These are phyloP conservation scores for Pampusana beccarii DNA, from an alignment of 2,113 vertebrate species.

Conservation along the genomic window DNA sequence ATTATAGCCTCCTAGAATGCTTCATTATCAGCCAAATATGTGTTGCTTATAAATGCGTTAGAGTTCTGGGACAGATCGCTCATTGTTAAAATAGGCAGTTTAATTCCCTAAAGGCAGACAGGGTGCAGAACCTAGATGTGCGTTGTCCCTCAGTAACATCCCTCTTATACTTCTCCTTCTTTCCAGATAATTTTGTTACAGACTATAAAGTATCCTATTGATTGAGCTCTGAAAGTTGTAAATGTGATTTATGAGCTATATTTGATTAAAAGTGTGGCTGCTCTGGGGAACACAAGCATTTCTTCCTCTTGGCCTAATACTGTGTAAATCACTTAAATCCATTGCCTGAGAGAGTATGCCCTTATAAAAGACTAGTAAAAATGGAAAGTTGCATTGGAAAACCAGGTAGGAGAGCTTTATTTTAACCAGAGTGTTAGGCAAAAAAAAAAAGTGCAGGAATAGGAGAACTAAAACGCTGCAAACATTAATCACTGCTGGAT, in stretches of 20 bases:
- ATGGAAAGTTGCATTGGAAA: background rate
- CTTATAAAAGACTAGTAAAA: slow-evolving; percentile 31
- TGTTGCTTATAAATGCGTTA: slow-evolving; percentile 60
- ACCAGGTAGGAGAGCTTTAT: background rate
- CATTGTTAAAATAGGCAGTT: slow-evolving; percentile 66
- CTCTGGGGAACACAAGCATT: slow-evolving; percentile 37
- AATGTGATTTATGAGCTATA: slow-evolving; percentile 71
- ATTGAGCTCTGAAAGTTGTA: slow-evolving; percentile 69
- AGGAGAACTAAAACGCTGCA: background rate
- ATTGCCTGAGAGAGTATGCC: background rate
- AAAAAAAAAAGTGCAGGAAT: background rate
- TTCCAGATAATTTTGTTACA: slow-evolving; percentile 58
- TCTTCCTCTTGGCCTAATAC: slow-evolving; percentile 33
- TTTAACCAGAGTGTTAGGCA: background rate
- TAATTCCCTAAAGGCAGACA: slow-evolving; percentile 36
- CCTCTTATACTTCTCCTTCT: slow-evolving; percentile 37
- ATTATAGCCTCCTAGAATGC: slow-evolving; percentile 72
- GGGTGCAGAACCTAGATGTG: background rate
- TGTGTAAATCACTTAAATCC: slow-evolving; percentile 59
- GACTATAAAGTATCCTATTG: slow-evolving; percentile 70
- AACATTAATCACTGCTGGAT: background rate
- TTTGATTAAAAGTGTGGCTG: slow-evolving; percentile 71
- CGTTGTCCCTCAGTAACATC: slow-evolving; percentile 9
- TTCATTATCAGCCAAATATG: slow-evolving; percentile 70
- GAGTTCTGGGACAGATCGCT: slow-evolving; percentile 55